Conservation (phyloP, 2,113 vertebrate species). For the Protomyctophum bolini region DNA sequence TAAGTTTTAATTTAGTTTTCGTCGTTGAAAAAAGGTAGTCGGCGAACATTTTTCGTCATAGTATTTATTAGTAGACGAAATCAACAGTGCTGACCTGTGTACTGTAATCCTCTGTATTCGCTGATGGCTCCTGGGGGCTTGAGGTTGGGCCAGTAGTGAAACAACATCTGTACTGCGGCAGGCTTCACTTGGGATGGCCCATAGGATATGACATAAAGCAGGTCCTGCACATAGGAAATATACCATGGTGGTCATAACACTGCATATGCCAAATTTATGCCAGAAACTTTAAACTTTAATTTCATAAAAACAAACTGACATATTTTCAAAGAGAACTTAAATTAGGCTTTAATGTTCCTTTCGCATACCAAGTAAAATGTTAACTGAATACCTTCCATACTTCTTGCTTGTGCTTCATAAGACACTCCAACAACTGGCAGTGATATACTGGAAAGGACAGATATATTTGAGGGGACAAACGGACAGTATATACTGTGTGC, state of each 20-base stretch:
- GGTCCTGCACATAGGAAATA: slow-evolving; percentile 81
- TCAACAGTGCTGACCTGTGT: slow-evolving; percentile 86
- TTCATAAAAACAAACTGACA: neutral
- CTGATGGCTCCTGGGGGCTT: slow-evolving; percentile 98
- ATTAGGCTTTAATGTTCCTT: too few species aligned
- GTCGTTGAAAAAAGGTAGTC: too few species aligned
- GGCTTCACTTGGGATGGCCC: slow-evolving; percentile 98
- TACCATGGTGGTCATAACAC: slow-evolving; percentile 10
- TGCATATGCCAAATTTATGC: neutral
- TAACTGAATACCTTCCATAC: slow-evolving; percentile 93
- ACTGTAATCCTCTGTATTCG: slow-evolving; percentile 97
- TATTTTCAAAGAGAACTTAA: neutral
- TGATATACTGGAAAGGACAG: slow-evolving; percentile 88
- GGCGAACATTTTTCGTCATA: too few species aligned
- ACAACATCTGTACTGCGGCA: slow-evolving; percentile 98
- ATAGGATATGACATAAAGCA: slow-evolving; percentile 97
- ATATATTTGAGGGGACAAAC: neutral
- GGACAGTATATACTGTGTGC: neutral
- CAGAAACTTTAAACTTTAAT: neutral
- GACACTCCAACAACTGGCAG: slow-evolving; percentile 97
- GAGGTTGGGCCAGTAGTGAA: slow-evolving; percentile 99
- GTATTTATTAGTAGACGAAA: too few species aligned
- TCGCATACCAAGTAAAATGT: too few species aligned
- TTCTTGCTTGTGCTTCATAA: slow-evolving; percentile 99
- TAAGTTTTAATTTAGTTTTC: too few species aligned